phyloP scores from a whole-genome alignment of 2,888 invertebrate species.

The Pedicia rivosa region DNA sequence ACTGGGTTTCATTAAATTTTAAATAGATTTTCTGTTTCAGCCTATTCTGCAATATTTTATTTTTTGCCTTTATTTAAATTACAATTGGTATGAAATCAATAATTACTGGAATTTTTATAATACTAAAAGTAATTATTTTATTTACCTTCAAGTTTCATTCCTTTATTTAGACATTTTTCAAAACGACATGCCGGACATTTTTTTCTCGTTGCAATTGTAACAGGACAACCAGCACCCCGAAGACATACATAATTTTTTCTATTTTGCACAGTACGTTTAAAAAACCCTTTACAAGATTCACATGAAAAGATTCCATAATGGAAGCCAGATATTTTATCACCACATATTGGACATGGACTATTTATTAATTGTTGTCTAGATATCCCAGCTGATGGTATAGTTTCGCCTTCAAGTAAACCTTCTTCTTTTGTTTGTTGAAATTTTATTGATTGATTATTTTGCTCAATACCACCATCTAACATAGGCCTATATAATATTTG shows the following conservation, averaged over 20 bases:
- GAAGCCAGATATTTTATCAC: constrained; percentile 91
- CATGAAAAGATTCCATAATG: constrained; percentile 98
- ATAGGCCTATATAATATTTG: constrained; percentile 38
- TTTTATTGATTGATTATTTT: constrained; percentile 12
- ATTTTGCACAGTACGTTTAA: constrained; percentile 97
- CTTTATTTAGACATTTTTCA: constrained; percentile 86
- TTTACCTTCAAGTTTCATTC: constrained; percentile 96
- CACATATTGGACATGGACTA: constrained; percentile 90
- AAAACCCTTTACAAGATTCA: constrained; percentile 96
- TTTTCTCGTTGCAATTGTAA: constrained; percentile 83
- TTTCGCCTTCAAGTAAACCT: constrained; percentile 21
- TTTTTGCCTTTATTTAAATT: too few species aligned
- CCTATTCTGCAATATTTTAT: too few species aligned
- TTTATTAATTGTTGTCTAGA: constrained; percentile 80
- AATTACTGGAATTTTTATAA: too few species aligned
- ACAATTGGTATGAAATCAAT: too few species aligned
- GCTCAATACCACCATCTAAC: constrained; percentile 24
- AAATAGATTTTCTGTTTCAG: too few species aligned
- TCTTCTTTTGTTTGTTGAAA: constrained; percentile 14
- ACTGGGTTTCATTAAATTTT: too few species aligned
- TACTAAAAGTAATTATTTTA: too few species aligned
- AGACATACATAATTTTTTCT: constrained; percentile 92
- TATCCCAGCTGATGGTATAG: constrained; percentile 50
- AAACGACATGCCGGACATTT: constrained; percentile 96
- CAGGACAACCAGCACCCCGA: constrained; percentile 78